phyloP scores from a whole-genome alignment of 2,113 vertebrate genomes.

The Archocentrus centrarchus region DNA sequence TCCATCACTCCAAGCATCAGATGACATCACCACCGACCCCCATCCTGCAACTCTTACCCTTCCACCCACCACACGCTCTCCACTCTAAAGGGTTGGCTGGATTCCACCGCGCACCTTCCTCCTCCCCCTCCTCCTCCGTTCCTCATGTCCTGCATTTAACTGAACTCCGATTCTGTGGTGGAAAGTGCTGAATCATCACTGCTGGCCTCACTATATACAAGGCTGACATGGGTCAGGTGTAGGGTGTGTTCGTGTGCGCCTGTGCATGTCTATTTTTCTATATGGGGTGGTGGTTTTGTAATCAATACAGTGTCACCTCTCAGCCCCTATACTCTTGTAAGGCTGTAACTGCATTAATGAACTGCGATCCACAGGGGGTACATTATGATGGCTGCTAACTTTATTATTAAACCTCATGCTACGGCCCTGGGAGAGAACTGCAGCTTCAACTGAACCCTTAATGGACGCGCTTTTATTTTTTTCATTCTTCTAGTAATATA shows the following conservation, averaged over 20 bases:
- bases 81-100: conserved; percentile 64
- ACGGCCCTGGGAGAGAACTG: conserved; percentile 41
- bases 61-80: conserved; percentile 56
- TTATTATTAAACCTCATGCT: conserved; percentile 70
- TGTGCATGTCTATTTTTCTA: neutral
- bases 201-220: conserved; percentile 50
- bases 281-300: conserved; percentile 44
- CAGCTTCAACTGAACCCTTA: conserved; percentile 69
- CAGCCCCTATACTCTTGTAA: conserved; percentile 48
- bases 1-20: conserved; percentile 68
- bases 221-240: conserved; percentile 63
- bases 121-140: conserved; percentile 34
- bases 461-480: conserved; percentile 54
- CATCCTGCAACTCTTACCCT: conserved; percentile 60
- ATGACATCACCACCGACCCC: conserved; percentile 71
- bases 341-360: conserved; percentile 71
- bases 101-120: conserved; percentile 60
- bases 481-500: conserved; percentile 60
- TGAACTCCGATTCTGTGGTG: conserved; percentile 45
- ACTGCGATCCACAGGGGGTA: conserved; percentile 68
- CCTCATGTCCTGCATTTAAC: conserved; percentile 58
- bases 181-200: conserved; percentile 76
- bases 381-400: conserved; percentile 73
- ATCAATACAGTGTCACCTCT: conserved; percentile 65
- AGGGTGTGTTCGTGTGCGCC: conserved; percentile 25